Evolutionary conservation across 2,888 invertebrate genomes (phyloP).

Genomic region (Eupithecia pulchellata): DNA sequence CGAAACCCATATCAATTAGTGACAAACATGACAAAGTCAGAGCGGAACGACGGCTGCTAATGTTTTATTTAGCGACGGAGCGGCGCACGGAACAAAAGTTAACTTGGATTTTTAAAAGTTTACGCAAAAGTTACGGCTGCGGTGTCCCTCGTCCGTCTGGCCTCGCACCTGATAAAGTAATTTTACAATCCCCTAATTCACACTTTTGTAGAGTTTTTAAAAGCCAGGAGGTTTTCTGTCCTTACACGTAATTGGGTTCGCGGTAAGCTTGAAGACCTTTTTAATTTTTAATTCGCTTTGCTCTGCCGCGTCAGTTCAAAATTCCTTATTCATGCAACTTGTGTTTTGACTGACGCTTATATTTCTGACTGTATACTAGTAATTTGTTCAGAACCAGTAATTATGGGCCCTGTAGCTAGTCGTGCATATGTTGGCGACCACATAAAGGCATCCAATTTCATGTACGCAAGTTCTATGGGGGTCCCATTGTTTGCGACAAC

Average conservation of each 20-base stretch:
- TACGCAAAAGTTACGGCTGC: slow-evolving; percentile 69
- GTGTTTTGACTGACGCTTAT: slow-evolving; percentile 49
- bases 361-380: slow-evolving; percentile 30
- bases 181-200: slow-evolving; percentile 81
- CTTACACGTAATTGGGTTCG: slow-evolving; percentile 70
- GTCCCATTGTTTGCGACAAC: slow-evolving; percentile 71
- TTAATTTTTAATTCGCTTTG: slow-evolving; percentile 64
- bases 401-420: slow-evolving; percentile 41
- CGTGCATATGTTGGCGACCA: slow-evolving; percentile 51
- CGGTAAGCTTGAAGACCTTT: slow-evolving; percentile 65
- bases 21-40: slow-evolving; percentile 63
- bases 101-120: slow-evolving; percentile 85
- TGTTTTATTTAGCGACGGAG: slow-evolving; percentile 74
- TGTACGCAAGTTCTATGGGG: slow-evolving; percentile 61
- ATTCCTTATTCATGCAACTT: slow-evolving; percentile 30
- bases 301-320: slow-evolving; percentile 33
- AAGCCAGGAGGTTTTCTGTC: slow-evolving; percentile 69
- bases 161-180: slow-evolving; percentile 81
- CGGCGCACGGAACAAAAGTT: slow-evolving; percentile 67
- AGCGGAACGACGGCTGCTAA: slow-evolving; percentile 70
- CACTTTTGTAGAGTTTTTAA: slow-evolving; percentile 82
- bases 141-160: slow-evolving; percentile 69
- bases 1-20: slow-evolving; percentile 79
- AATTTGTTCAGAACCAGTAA: slow-evolving; percentile 42
- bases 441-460: slow-evolving; percentile 68